phyloP scores from a whole-genome alignment of 2,113 vertebrate genomes.

The Mastomys coucha region DNA sequence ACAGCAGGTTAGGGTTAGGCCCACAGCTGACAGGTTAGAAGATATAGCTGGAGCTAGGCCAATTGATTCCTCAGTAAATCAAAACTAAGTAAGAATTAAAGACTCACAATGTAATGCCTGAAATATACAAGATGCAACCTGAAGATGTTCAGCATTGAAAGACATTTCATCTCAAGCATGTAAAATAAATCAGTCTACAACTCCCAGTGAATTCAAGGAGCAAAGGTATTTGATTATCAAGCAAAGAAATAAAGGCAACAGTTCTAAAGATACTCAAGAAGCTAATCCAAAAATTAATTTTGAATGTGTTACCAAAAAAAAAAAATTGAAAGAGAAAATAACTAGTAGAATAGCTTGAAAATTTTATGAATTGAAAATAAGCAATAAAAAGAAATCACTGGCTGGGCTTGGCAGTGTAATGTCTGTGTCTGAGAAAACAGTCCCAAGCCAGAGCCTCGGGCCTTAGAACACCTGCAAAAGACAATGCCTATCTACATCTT shows the following conservation, averaged over 20 bases:
- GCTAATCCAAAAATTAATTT: background rate
- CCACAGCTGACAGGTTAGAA: background rate
- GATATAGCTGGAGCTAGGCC: background rate
- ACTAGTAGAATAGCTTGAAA: background rate
- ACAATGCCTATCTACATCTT: background rate
- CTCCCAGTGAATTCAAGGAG: background rate
- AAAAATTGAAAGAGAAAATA: background rate
- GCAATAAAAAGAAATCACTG: background rate
- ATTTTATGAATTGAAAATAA: background rate
- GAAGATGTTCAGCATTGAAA: background rate
- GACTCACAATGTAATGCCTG: background rate
- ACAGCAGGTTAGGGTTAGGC: background rate
- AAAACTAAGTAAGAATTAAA: background rate
- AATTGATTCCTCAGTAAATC: background rate
- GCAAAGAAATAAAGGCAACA: background rate
- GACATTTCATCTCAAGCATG: background rate
- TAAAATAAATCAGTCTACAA: background rate
- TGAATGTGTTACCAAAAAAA: background rate
- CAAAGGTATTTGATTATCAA: background rate
- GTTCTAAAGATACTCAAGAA: background rate
- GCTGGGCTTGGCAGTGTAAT: background rate
- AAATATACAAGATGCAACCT: background rate
- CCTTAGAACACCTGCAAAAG: background rate
- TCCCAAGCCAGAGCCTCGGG: too few species aligned
- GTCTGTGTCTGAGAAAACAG: background rate